phyloP scores from a whole-genome alignment of 2,888 invertebrate genomes.

The Stenchaetothrips biformis region DNA sequence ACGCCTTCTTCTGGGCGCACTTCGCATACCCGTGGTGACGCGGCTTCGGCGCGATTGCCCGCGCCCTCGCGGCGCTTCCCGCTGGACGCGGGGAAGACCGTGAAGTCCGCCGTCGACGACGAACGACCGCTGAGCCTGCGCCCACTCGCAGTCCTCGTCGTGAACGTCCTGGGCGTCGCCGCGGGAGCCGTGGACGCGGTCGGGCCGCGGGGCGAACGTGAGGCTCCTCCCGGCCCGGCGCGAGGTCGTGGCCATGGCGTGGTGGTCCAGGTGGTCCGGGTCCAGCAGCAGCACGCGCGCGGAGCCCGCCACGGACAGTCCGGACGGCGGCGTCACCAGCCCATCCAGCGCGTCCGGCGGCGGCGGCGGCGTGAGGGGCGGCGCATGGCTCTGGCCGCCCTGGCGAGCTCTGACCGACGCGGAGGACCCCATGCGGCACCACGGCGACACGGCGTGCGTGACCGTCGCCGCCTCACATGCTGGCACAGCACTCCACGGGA shows the following conservation, averaged over 20 bases:
- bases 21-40: too few species aligned
- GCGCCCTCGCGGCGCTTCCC: too few species aligned
- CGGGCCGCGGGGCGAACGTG: background rate
- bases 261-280: background rate
- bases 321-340: background rate
- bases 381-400: background rate
- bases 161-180: background rate
- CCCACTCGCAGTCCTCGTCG: slow-evolving; percentile 23
- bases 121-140: background rate
- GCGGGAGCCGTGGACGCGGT: background rate
- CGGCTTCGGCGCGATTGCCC: too few species aligned
- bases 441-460: background rate
- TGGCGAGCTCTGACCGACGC: background rate
- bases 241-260: background rate
- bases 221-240: background rate
- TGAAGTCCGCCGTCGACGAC: too few species aligned
- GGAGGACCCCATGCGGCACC: slow-evolving; percentile 9
- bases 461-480: background rate
- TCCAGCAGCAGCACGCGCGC: slow-evolving; percentile 4
- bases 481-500: background rate
- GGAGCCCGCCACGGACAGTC: background rate
- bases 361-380: background rate
- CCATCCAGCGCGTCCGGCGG: background rate
- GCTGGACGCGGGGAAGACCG: too few species aligned
- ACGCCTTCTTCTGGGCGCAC: too few species aligned